Percentiles rank a stretch among this genome's conserved stretches.
phyloP scores from a whole-genome alignment of 2,113 vertebrate genomes.

The Catharus fuscescens region DNA sequence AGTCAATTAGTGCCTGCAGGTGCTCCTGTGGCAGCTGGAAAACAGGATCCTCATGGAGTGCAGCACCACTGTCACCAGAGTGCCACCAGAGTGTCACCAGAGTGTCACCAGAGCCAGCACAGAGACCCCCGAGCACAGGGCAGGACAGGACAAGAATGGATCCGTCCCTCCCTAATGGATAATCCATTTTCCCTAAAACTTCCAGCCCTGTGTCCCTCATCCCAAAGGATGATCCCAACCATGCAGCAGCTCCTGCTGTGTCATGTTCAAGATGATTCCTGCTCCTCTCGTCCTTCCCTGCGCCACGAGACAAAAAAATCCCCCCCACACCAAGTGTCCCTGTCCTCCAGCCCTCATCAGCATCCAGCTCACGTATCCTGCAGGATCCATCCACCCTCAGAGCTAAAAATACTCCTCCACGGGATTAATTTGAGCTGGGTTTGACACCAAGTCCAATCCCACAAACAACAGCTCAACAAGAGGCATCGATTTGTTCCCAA shows the following conservation, averaged over 20 bases:
- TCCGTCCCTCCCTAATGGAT: rapidly evolving
- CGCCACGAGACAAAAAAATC: not conserved
- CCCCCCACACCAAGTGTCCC: not conserved
- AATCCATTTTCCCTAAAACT: not conserved
- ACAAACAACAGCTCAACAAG: not conserved
- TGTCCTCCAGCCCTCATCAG: slow-evolving; percentile 14
- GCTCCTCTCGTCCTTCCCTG: not conserved
- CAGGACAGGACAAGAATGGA: rapidly evolving
- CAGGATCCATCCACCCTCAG: not conserved
- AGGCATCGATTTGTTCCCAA: not conserved
- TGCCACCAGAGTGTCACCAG: not conserved
- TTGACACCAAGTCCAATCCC: not conserved
- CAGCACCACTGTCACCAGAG: not conserved
- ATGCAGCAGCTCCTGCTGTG: not conserved
- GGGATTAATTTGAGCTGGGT: not conserved
- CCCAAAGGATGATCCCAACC: not conserved
- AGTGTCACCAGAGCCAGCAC: not conserved
- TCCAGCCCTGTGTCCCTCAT: not conserved
- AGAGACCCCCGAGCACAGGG: too few species aligned
- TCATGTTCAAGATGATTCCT: not conserved
- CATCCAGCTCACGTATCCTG: not conserved
- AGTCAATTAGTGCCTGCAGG: not conserved
- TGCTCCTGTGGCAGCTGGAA: not conserved
- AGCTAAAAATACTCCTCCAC: slow-evolving; percentile 11
- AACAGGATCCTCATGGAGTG: rapidly evolving